Evolutionary conservation across 2,888 invertebrate species (phyloP).

Genomic region (Lamellibrachia satsuma): DNA sequence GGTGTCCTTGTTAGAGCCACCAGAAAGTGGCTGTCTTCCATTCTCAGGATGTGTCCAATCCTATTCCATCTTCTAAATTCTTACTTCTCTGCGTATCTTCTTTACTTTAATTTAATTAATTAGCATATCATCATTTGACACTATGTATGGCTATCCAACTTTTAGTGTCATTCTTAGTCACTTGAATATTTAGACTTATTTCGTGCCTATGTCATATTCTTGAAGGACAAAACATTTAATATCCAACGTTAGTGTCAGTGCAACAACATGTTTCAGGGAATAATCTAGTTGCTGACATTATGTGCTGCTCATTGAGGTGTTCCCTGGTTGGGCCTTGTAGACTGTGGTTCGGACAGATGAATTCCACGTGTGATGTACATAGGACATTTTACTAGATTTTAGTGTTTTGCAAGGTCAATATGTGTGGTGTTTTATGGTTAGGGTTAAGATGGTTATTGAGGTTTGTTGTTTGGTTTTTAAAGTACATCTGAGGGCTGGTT

Average conservation of each 20-base stretch:
- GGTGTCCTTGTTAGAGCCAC: no score
- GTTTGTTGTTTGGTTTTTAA: neutral
- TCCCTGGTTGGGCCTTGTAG: neutral
- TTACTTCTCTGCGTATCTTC: no score
- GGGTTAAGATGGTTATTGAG: neutral
- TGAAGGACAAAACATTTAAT: neutral
- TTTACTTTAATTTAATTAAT: no score
- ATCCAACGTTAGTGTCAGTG: neutral
- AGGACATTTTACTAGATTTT: neutral
- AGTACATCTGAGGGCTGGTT: neutral
- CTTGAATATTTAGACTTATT: neutral
- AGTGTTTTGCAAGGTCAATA: neutral
- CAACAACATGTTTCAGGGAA: neutral
- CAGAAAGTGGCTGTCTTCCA: no score
- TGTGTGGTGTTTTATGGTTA: neutral
- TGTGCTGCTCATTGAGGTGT: neutral
- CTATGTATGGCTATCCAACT: no score
- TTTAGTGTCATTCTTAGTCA: no score
- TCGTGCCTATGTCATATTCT: neutral
- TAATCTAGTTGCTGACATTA: neutral
- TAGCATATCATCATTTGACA: no score
- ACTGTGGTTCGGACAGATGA: neutral
- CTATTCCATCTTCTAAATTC: no score
- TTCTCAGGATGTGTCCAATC: no score
- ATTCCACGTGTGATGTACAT: neutral